Evolutionary conservation across 2,113 vertebrate species (phyloP).

Genomic region (Tor tambroides): DNA sequence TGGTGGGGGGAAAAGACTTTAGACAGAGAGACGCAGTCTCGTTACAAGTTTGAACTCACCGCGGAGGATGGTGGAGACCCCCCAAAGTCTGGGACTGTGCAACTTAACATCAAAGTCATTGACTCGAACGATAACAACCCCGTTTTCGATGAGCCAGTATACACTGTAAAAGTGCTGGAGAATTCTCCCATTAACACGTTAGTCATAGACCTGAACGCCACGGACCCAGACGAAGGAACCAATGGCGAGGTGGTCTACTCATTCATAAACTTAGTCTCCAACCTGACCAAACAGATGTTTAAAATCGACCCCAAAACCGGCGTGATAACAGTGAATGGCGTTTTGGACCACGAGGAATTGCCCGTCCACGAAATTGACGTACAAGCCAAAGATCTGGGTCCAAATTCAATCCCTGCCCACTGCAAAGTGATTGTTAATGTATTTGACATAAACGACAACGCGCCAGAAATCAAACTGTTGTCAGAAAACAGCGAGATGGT

Average conservation of each 20-base stretch:
- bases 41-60: conserved; percentile 91
- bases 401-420: conserved; percentile 97
- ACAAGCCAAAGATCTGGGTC: conserved; percentile 96
- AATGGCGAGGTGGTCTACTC: conserved; percentile 96
- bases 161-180: conserved; percentile 90
- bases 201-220: conserved; percentile 92
- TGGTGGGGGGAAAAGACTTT: conserved; percentile 93
- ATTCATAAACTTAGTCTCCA: conserved; percentile 93
- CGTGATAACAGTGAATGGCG: conserved; percentile 89
- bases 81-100: conserved; percentile 90
- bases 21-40: conserved; percentile 93
- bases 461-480: conserved; percentile 92
- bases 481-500: conserved; percentile 96
- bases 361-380: conserved; percentile 94
- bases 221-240: conserved; percentile 95
- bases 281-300: conserved; percentile 90
- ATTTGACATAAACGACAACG: conserved; percentile 95
- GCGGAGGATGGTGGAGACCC: conserved; percentile 94
- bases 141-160: conserved; percentile 90
- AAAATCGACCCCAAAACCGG: conserved; percentile 93
- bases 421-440: conserved; percentile 96
- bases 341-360: conserved; percentile 90
- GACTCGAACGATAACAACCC: conserved; percentile 86
- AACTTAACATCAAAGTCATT: conserved; percentile 93
- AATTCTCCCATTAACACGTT: conserved; percentile 87